Evolutionary conservation across 1,140 invertebrate species (phyloP).

Genomic region (Tetramorium alpestre): DNA sequence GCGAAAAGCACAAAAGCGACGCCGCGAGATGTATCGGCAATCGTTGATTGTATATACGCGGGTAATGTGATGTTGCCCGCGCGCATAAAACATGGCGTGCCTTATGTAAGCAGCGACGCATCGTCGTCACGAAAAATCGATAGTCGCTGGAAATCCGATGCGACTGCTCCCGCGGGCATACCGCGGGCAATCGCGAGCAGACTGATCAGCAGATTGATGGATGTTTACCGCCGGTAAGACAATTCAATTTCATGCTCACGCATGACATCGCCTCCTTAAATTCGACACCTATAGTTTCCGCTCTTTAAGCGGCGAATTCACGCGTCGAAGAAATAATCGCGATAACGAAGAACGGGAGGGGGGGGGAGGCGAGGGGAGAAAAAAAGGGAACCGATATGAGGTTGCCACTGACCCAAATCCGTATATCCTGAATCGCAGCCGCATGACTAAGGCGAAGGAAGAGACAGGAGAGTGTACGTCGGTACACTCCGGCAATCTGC

Average conservation of each 20-base stretch:
- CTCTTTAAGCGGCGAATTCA: conserved; percentile 23
- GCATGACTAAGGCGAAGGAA: conserved; percentile 6
- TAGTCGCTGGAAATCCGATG: conserved; percentile 13
- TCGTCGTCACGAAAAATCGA: conserved; percentile 26
- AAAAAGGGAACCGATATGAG: not conserved
- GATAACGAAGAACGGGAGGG: not conserved
- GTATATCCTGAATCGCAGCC: conserved; percentile 11
- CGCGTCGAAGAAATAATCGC: not conserved
- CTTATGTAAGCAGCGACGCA: not conserved
- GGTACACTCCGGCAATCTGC: conserved; percentile 71
- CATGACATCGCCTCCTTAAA: not conserved
- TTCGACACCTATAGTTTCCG: not conserved
- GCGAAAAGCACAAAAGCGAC: conserved; percentile 10
- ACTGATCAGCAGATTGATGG: not conserved
- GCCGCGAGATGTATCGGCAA: conserved; percentile 13
- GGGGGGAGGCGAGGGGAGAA: too few species aligned
- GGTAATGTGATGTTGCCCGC: not conserved
- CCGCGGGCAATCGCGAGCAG: not conserved
- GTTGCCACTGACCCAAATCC: conserved; percentile 71
- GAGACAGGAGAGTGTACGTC: conserved; percentile 26
- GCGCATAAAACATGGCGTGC: not conserved
- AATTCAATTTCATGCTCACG: conserved; percentile 63
- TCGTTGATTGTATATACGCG: not conserved
- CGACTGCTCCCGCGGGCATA: not conserved
- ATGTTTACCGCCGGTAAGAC: conserved; percentile 39